phyloP scores from a whole-genome alignment of 2,888 invertebrate genomes.

The Pecten maximus region DNA sequence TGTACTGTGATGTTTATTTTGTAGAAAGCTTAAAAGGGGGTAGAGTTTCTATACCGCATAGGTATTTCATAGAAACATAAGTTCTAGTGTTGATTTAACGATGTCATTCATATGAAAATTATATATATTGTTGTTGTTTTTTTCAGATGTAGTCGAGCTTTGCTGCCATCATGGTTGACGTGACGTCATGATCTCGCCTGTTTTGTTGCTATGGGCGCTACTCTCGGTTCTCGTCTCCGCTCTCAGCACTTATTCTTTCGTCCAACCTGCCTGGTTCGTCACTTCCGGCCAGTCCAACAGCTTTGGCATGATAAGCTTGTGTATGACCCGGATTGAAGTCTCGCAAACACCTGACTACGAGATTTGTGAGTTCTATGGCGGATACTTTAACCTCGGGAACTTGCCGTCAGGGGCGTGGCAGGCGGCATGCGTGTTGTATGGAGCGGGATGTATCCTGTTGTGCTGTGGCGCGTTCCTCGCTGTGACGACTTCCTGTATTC shows the following conservation, averaged over 20 bases:
- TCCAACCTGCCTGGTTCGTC: slow-evolving; percentile 83
- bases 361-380: slow-evolving; percentile 73
- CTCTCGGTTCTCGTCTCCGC: slow-evolving; percentile 81
- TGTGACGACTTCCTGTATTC: slow-evolving; percentile 72
- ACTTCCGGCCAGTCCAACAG: slow-evolving; percentile 70
- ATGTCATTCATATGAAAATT: too few relatives aligned
- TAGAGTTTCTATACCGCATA: too few relatives aligned
- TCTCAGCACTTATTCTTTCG: slow-evolving; percentile 81
- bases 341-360: slow-evolving; percentile 50
- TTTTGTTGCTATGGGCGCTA: slow-evolving; percentile 78
- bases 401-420: slow-evolving; percentile 79
- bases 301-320: slow-evolving; percentile 77
- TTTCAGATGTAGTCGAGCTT: neutral
- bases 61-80: too few relatives aligned
- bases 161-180: slow-evolving; percentile 38
- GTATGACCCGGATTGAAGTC: slow-evolving; percentile 58
- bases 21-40: too few relatives aligned
- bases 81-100: too few relatives aligned
- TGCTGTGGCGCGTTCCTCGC: slow-evolving; percentile 76
- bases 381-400: slow-evolving; percentile 72
- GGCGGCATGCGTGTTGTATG: slow-evolving; percentile 79
- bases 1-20: too few relatives aligned
- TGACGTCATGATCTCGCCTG: slow-evolving; percentile 53
- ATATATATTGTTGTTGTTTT: neutral
- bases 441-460: slow-evolving; percentile 79